Base-by-base conservation (phyloP, 2,888 invertebrate genomes). In the Heliconius ethilla region DNA sequence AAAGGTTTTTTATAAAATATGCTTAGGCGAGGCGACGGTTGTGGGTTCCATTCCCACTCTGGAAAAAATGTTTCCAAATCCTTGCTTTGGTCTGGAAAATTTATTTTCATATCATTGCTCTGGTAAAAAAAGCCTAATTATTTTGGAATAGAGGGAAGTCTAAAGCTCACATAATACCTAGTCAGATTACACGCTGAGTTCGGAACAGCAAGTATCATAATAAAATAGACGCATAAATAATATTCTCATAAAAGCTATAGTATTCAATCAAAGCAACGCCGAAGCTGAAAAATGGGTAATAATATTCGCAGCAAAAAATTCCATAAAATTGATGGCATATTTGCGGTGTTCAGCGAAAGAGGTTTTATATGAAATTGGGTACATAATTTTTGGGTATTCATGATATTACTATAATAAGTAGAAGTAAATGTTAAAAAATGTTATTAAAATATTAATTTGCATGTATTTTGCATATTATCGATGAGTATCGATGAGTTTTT, bases 301-400 rank as follows among this genome's bases (percentile, higher is more conserved):
- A 86, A 86, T 85, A 85, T 76, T 82, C 81, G 78, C 78, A 72
- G 81, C 83, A 70, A 77, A 79, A 84, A 81, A 81, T 78, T 83
- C 83, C 83, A 86, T 85, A 84, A 86, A 87, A 84, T 84, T 85
- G 85, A 86, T 86, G 83, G 79, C 79, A 76, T 79, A 80, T 79
- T 77, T 76, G 66, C 65, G 78, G 80, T 81, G 78, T 81, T 80
- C 67, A 27, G 33, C 29, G 72, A 72, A 77, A 77, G 77, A 75
- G 75, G 78, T 75, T 80, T 79, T 80, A 77, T 75, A 72, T 76
- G 75, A 81, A 82, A 83, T 83, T 82, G 83, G 78, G n/a, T 37
- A 37, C 33, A 33, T 55, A 33, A 51, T 22, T 51, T 51, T 51
- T 22, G 10, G 10, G 2, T 22, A 72, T 59, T 37, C 72, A 72